Conservation (phyloP, 35 echinoderm and acorn worm species). For the Chiridota heheva region DNA sequence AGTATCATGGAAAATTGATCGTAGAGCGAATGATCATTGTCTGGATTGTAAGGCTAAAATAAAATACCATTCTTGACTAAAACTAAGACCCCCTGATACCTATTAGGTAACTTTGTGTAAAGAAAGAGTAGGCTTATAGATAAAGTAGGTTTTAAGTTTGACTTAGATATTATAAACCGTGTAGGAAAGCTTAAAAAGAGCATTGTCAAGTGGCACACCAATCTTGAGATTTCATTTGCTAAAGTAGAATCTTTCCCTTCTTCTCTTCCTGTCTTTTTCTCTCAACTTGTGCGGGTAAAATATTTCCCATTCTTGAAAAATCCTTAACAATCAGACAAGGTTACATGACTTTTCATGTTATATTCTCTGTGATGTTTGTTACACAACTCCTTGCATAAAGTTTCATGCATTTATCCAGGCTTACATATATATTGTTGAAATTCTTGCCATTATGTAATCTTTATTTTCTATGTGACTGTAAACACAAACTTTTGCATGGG, state of each 20-base stretch:
- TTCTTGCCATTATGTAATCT: too few species aligned
- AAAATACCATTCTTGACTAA: too few species aligned
- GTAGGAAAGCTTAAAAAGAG: background rate
- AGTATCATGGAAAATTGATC: too few species aligned
- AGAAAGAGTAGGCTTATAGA: too few species aligned
- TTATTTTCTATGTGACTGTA: slow-evolving; percentile 37
- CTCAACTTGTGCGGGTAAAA: background rate
- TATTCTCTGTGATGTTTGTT: background rate
- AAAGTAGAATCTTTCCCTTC: background rate
- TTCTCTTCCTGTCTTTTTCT: background rate
- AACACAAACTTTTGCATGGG: slow-evolving; percentile 1
- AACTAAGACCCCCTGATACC: too few species aligned
- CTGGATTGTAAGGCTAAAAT: too few species aligned
- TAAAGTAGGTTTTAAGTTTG: too few species aligned
- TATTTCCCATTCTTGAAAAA: background rate
- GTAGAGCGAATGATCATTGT: too few species aligned
- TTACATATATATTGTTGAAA: too few species aligned
- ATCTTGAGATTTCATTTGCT: background rate
- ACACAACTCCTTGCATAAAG: slow-evolving; percentile 1
- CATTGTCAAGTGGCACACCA: background rate
- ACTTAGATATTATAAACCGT: too few species aligned
- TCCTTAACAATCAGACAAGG: background rate
- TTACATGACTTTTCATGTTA: too few species aligned
- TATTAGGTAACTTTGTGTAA: too few species aligned
- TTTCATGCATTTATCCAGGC: slow-evolving; percentile 37